Evolutionary conservation across 2,888 invertebrate species (phyloP), one percentile per base, ranked within the genome.

Genomic region (Zygothrica quintamaculata): DNA sequence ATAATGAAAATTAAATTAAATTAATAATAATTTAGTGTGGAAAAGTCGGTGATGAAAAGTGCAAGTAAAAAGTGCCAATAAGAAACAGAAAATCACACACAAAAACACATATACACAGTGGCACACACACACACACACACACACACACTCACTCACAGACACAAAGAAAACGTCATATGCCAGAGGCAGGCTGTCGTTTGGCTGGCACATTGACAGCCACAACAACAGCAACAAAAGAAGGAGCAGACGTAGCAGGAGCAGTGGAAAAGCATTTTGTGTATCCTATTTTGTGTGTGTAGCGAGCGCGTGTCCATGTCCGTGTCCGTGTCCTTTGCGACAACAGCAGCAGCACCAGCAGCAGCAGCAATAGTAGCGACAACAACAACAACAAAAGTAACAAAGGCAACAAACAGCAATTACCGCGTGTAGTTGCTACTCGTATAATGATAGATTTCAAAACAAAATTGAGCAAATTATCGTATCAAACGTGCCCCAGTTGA

Each of bases 371-470:
- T 29, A 44, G 36, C 39, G 31, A 46, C 9, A 53, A 26, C 26
- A 55, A 34, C 52, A 60, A 34, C 29, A 65, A 46, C 55, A 48
- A 61, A 42, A 47, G 42, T 36, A 61, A 53, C 36, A 42, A 25
- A 4, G 15, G 7, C 31, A 33, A 15, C 31, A 11, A 42, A 26
- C 36, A 55, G 62, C 82, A 80, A 81, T 75, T 77, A 84, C 77
- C 55, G 34, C 58, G 36, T 72, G 67, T 74, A 69, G 77, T 70
- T 82, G 59, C 66, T 51, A 22, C 18, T 22, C 18, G 18, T 22
- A 75, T 84, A 86, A 81, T 87, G 81, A 87, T 75, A 82, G 75
- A 82, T 81, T 84, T 77, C 78, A 73, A 87, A 74, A 74, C 51
- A 61, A 87, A 81, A 87, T 87, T 81, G 78, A 78, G 70, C 74